Conservation (phyloP, 2,888 invertebrate species). For the Himalopsyche tibetana region DNA sequence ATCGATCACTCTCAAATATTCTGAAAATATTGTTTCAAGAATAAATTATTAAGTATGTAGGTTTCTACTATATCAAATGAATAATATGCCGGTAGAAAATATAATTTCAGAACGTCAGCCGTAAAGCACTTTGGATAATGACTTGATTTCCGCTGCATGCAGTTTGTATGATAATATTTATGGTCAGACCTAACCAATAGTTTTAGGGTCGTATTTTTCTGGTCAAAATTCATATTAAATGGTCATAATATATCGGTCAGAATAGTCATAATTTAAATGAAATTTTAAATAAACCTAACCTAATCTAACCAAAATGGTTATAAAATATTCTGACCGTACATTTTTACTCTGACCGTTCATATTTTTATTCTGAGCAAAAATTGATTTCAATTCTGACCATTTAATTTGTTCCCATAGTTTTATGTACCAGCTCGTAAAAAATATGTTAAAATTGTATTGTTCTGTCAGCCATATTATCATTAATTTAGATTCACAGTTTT, state of each 20-base stretch:
- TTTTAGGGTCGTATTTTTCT: not conserved
- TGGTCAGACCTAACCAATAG: not conserved
- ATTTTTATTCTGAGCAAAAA: no score
- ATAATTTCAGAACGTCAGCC: not conserved
- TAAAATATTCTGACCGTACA: no score
- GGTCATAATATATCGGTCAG: no score
- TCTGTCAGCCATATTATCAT: not conserved
- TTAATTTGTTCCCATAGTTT: no score
- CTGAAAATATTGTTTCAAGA: not conserved
- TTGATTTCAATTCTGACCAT: no score
- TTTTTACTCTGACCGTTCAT: no score
- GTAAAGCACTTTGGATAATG: not conserved
- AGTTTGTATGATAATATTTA: slow-evolving; percentile 11
- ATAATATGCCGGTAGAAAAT: not conserved
- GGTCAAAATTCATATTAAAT: no score
- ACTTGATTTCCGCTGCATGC: not conserved
- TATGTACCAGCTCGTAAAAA: not conserved
- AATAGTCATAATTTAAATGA: no score
- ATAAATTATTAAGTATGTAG: not conserved
- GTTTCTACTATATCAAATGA: not conserved
- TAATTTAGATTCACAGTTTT: no score
- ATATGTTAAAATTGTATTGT: not conserved
- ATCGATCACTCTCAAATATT: not conserved
- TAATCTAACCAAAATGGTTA: no score
- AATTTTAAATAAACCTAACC: no score